Conservation (phyloP, 2,888 invertebrate species). For the Leucophenga maculata region DNA sequence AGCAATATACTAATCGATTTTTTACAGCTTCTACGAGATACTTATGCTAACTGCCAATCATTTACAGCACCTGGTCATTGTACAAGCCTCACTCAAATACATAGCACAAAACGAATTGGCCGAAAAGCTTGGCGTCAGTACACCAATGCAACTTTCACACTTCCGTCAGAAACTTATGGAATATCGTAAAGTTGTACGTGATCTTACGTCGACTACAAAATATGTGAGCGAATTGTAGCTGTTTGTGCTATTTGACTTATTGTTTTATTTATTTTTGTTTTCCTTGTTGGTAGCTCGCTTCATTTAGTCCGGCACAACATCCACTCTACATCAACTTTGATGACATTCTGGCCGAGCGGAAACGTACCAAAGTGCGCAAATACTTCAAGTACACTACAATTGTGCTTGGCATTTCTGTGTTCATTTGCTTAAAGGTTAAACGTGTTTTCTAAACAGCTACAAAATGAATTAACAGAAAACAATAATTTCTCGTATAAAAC, state of each 20-base stretch:
- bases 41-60: constrained; percentile 70
- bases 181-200: constrained; percentile 58
- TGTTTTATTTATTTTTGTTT: constrained; percentile 4
- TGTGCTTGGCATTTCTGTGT: constrained; percentile 64
- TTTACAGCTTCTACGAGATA: constrained; percentile 69
- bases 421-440: constrained; percentile 65
- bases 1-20: no score
- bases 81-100: constrained; percentile 63
- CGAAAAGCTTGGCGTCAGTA: not conserved
- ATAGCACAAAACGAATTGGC: constrained; percentile 49
- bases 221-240: constrained; percentile 57
- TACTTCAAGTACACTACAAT: constrained; percentile 68
- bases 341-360: constrained; percentile 61
- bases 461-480: constrained; percentile 13
- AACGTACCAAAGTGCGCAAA: constrained; percentile 56
- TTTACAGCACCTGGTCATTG: constrained; percentile 66
- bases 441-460: constrained; percentile 50
- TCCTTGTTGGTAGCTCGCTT: constrained; percentile 55
- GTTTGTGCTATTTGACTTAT: not conserved
- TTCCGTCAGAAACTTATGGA: constrained; percentile 52
- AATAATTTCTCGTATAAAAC: no score
- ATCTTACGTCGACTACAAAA: constrained; percentile 63
- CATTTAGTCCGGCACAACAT: constrained; percentile 65
- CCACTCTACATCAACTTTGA: constrained; percentile 68
- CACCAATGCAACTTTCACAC: constrained; percentile 40